phyloP scores from a whole-genome alignment of 2,888 invertebrate genomes.

The Syrista parreyssii region DNA sequence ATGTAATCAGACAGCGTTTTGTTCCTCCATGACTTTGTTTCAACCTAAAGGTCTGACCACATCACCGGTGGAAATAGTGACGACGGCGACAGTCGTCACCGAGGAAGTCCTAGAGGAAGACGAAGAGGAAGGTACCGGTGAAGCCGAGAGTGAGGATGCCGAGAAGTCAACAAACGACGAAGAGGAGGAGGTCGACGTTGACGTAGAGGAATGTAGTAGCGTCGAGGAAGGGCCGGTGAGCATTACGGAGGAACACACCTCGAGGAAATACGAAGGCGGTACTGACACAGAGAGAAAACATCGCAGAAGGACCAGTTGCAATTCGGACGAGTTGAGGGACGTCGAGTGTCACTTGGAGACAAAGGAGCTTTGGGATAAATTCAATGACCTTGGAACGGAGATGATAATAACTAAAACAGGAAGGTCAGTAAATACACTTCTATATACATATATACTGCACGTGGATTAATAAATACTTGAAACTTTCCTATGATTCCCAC shows the following conservation, averaged over 20 bases:
- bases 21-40: neutral
- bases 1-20: neutral
- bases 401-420: slow-evolving; percentile 90
- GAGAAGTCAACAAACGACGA: slow-evolving; percentile 57
- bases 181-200: slow-evolving; percentile 70
- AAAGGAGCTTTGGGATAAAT: slow-evolving; percentile 86
- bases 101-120: slow-evolving; percentile 67
- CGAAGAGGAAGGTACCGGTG: slow-evolving; percentile 69
- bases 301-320: slow-evolving; percentile 69
- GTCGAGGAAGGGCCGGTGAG: slow-evolving; percentile 65
- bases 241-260: slow-evolving; percentile 42
- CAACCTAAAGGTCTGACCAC: slow-evolving; percentile 15
- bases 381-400: slow-evolving; percentile 81
- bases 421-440: slow-evolving; percentile 70
- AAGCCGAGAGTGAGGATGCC: slow-evolving; percentile 67
- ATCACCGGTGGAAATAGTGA: slow-evolving; percentile 61
- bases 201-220: slow-evolving; percentile 73
- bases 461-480: neutral
- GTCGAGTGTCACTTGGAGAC: slow-evolving; percentile 83
- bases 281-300: slow-evolving; percentile 50
- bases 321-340: slow-evolving; percentile 73
- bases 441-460: neutral
- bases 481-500: neutral
- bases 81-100: slow-evolving; percentile 66
- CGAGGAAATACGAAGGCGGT: slow-evolving; percentile 39